Evolutionary conservation across 2,797 vertebrate genomes (phyloP), one percentile per base, ranked within the genome.

Genomic region (Ambastaia sidthimunki): DNA sequence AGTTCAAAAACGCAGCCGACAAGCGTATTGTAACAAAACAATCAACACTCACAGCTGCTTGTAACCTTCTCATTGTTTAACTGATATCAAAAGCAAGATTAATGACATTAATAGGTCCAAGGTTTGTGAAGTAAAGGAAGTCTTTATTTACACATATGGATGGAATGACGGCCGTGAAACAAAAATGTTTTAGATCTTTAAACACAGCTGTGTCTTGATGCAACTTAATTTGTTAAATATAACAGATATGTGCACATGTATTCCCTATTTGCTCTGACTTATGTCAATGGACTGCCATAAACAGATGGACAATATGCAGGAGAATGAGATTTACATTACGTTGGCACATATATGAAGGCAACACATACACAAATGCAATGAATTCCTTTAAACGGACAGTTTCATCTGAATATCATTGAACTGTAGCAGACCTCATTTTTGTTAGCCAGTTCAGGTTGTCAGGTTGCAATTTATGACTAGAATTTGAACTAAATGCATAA

Each of bases 401-500:
- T 82, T 84, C 3, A 9, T 77, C 82, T 80, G 68, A 74, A 74
- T 50, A 71, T 11, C 48, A 37, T 71, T 77, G 73, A 50, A 54
- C 62, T 55, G 50, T 80, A 68, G 52, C 66, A 44, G 62, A 71
- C 47, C 73, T 44, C 50, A 70, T 66, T 71, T 81, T 67, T 69
- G 25, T 83, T 62, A 54, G 57, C 16, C 25, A 16, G n/a, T 52
- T 54, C 23, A 78, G 54, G 69, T 76, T 19, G 23, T 73, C 86
- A 63, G 28, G 63, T 78, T 11, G 47, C 67, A 86, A 88, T 90
- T 87, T 87, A 88, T 86, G 77, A 78, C 82, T n/a, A 67, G 21
- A 7, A 65, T 78, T 85, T 72, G 57, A 80, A 80, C 73, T 88
- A 88, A 92, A 90, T 59, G 41, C 62, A 88, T 87, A 83, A 84